Base-by-base conservation (phyloP, 1,140 invertebrate species). In the Orchestia grillus region DNA sequence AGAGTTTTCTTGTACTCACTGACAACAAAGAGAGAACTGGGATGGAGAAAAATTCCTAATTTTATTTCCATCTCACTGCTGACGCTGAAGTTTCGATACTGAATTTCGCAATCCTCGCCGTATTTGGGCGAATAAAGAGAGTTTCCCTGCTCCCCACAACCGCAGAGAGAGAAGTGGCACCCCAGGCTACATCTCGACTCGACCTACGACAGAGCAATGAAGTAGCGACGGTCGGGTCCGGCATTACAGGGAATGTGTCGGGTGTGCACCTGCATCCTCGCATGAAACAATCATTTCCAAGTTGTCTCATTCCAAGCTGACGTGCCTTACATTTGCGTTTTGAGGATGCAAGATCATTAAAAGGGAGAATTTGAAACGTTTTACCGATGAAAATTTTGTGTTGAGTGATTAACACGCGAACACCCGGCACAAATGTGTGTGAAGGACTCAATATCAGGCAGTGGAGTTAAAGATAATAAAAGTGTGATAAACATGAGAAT, bases 401-500 rank as follows among this genome's bases (percentile, higher is more conserved):
- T 1, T 77, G 28, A 8, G 36, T 77, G 15, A 36, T 77, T 77
- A 19, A 36, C 62, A 77, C 62, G 62, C 62, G 62, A 36, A 77
- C 62, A 77, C 62, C 62, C 62, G 62, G 62, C 62, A 77, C 62
- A 77, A 53, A 8, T 53, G 47, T 1, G 28, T 77, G 62, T 77
- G 62, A 77, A 77, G 62, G 62, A 28, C 62, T 77, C 11, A 77
- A 77, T 19, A 28, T 77, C 62, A 77, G 62, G 62, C 62, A 77
- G 62, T 77, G 62, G 28, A 77, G 62, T 77, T 77, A 77, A 77
- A 77, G 62, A 77, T 77, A 77, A 77, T 77, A 77, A 77, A 77
- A 77, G 62, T 77, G 62, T 77, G 36, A 77, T 77, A 77, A 77
- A 77, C 62, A 77, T 77, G 11, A 77, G 62, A 77, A 77, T 28